Conservation (phyloP, 2,113 vertebrate species). For the Sminthopsis crassicaudata region DNA sequence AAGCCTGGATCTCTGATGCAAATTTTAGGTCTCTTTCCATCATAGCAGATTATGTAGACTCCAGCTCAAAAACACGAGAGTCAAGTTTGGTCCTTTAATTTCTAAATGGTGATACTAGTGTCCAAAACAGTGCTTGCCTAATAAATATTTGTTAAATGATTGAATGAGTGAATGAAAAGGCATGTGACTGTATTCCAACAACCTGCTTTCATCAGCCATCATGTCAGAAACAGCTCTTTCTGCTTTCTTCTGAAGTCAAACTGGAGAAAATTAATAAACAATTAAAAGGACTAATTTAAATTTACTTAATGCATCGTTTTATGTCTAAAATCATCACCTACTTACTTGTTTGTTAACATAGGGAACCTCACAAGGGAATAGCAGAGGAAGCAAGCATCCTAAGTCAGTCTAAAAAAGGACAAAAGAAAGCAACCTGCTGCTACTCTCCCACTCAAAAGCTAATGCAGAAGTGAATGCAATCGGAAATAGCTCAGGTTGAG, state of each 20-base stretch:
- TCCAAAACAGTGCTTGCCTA: neutral
- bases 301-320: conserved; percentile 59
- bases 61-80: neutral
- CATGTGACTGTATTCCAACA: neutral
- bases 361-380: conserved; percentile 42
- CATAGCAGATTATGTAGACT: neutral
- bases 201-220: neutral
- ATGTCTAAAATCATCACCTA: conserved; percentile 56
- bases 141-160: neutral
- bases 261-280: conserved; percentile 73
- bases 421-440: conserved; percentile 66
- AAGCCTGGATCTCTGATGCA: neutral
- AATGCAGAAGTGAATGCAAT: conserved; percentile 53
- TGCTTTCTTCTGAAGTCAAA: conserved; percentile 68
- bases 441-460: conserved; percentile 43
- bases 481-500: neutral
- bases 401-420: conserved; percentile 57
- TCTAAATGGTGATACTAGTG: neutral
- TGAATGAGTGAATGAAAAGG: neutral
- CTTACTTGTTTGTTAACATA: conserved; percentile 74
- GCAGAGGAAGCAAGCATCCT: conserved; percentile 41
- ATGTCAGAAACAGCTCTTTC: conserved; percentile 42
- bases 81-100: neutral
- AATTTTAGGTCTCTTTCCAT: neutral
- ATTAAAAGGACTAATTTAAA: conserved; percentile 67